A percentile compares a stretch with the other conserved stretches of the same genome.
These are phyloP conservation scores for Athalia cordata DNA, from an alignment of 2,888 invertebrate species.

Conservation along the genomic window DNA sequence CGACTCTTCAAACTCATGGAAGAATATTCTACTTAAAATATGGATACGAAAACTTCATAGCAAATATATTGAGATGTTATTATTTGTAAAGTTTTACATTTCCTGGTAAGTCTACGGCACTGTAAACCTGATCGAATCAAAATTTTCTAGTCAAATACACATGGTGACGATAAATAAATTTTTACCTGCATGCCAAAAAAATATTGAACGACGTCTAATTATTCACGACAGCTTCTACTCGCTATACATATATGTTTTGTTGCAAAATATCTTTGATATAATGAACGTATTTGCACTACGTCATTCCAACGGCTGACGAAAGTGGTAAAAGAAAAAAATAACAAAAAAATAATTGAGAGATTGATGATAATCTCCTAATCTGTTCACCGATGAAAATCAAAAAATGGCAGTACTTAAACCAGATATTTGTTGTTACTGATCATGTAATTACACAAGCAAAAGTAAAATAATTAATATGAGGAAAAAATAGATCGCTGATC, in stretches of 20 bases:
- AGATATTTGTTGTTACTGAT: background rate
- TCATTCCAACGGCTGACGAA: background rate
- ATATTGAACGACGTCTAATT: no score
- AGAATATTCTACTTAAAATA: constrained; percentile 50
- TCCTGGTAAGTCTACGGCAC: no score
- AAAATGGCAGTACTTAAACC: background rate
- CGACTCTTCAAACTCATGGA: constrained; percentile 62
- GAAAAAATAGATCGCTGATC: background rate
- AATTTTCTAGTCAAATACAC: no score
- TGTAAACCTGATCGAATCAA: no score
- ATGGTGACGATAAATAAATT: no score
- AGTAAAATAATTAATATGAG: no score
- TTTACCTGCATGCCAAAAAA: no score
- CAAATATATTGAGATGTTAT: no score
- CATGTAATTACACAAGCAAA: background rate
- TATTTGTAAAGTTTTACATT: background rate
- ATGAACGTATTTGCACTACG: background rate
- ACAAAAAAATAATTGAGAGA: background rate
- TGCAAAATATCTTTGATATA: background rate
- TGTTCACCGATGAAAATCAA: background rate
- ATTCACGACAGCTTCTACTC: no score
- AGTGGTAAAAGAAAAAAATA: background rate
- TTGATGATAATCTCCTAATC: background rate
- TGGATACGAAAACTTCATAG: no score
- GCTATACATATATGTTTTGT: no score